Evolutionary conservation across 1,140 invertebrate species (phyloP).

Genomic region (Cherax destructor): DNA sequence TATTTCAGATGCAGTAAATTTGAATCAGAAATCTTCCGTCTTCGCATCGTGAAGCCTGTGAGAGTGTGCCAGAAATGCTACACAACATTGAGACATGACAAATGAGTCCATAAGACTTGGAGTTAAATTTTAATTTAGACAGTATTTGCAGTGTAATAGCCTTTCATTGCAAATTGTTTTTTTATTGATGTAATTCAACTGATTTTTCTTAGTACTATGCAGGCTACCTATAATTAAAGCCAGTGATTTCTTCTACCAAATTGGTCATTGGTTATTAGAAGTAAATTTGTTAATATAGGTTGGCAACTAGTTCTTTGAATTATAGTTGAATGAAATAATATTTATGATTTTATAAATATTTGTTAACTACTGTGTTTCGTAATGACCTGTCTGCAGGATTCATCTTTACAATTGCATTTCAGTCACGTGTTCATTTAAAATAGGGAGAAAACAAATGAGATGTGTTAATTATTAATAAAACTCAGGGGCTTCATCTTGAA

Average conservation of each 20-base stretch:
- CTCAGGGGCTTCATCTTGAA: background rate
- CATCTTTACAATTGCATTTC: background rate
- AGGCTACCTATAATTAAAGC: background rate
- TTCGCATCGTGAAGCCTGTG: conserved; percentile 92
- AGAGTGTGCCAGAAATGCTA: conserved; percentile 93
- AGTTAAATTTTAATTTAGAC: background rate
- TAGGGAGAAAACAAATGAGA: background rate
- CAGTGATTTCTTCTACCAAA: background rate
- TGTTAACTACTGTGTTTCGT: background rate
- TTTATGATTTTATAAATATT: background rate
- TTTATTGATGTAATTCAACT: background rate
- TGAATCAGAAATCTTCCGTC: conserved; percentile 93
- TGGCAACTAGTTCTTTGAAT: too few relatives aligned
- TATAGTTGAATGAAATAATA: too few relatives aligned
- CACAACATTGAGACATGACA: conserved; percentile 60
- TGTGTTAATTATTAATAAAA: background rate
- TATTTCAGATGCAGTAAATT: conserved; percentile 86
- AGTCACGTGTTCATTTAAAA: background rate
- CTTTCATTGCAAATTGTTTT: background rate
- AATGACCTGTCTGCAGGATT: background rate
- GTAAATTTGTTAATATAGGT: background rate
- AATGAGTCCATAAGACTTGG: conserved; percentile 3
- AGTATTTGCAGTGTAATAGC: background rate
- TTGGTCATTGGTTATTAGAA: background rate
- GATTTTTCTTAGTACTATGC: background rate